Base-by-base conservation (phyloP, 2,113 vertebrate genomes). In the Deroptyus accipitrinus region DNA sequence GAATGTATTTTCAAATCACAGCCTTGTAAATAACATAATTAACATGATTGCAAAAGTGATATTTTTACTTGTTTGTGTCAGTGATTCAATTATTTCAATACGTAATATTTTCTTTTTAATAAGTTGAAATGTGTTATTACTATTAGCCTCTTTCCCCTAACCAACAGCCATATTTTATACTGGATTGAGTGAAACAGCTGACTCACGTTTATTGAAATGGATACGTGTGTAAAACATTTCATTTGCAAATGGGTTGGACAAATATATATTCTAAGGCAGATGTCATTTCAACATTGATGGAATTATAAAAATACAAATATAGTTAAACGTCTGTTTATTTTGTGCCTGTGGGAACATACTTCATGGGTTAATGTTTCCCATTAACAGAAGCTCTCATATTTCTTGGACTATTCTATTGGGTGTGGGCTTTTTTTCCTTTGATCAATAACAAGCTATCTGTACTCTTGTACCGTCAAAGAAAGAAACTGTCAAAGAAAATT, bases 61-160 rank as follows among this genome's bases (percentile, higher is more conserved):
- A 27, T 33, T 90, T 96, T 79, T 82, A 23, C 67, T 92, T 86
- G 37, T 70, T 94, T 91, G 18, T 89, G 67, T 93, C 51, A 80
- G 87, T 81, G 14, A 39, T 86, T 88, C 62, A 48, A 20, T 90
- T 88, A 66, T 77, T 73, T 80, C 27, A 74, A 49, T 80, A 88
- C 59, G n/a, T 54, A 90, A 46, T 82, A 52, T 76, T 85, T 80
- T 77, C 44, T 78, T 10, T 48, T 88, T 67, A 80, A 28, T 61
- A 24, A 88, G 57, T 16, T 80, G 51, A 77, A 93, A 73, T 44
- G 6, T 79, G 33, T 57, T 78, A 24, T 55, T 67, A 33, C 59
- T 28, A 5, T 75, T 63, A 95, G 17, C 12, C 5, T 81, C n/a
- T 88, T 93, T 93, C 88, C 13, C 7, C 41, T 80, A 72, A 52